Evolutionary conservation across 2,113 vertebrate species (phyloP).

Genomic region (Hylia prasina): DNA sequence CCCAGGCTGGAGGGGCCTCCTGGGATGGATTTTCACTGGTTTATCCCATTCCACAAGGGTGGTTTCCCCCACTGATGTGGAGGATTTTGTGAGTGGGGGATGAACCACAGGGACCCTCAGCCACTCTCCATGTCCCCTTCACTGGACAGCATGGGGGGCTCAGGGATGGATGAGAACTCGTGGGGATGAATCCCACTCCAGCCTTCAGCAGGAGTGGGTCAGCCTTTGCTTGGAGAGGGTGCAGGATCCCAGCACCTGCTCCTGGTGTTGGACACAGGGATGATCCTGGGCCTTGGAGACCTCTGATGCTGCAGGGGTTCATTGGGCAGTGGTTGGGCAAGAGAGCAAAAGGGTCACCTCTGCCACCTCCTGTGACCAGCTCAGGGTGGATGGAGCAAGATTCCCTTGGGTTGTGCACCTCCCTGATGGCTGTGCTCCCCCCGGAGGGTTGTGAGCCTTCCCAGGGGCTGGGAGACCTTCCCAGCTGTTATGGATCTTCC

Average conservation of each 20-base stretch:
- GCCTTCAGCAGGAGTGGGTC: background rate
- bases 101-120: background rate
- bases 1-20: background rate
- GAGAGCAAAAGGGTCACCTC: background rate
- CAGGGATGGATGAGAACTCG: background rate
- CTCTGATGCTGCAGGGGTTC: background rate
- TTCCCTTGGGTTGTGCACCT: background rate
- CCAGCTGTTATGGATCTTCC: fast-evolving
- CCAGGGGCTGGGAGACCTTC: background rate
- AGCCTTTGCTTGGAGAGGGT: background rate
- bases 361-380: background rate
- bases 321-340: fast-evolving
- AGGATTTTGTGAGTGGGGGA: background rate
- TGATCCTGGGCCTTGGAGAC: background rate
- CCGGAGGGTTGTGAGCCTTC: background rate
- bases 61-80: fast-evolving
- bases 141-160: fast-evolving
- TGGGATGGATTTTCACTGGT: background rate
- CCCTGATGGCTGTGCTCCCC: background rate
- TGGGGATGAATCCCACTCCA: background rate
- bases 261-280: background rate
- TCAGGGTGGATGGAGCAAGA: background rate
- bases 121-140: fast-evolving
- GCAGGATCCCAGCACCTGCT: background rate
- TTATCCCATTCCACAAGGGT: background rate